A percentile compares a stretch with the other conserved stretches of the same genome.
These are phyloP conservation scores for Halichoerus grypus DNA, from an alignment of 2,113 vertebrate genomes.

Conservation along the genomic window DNA sequence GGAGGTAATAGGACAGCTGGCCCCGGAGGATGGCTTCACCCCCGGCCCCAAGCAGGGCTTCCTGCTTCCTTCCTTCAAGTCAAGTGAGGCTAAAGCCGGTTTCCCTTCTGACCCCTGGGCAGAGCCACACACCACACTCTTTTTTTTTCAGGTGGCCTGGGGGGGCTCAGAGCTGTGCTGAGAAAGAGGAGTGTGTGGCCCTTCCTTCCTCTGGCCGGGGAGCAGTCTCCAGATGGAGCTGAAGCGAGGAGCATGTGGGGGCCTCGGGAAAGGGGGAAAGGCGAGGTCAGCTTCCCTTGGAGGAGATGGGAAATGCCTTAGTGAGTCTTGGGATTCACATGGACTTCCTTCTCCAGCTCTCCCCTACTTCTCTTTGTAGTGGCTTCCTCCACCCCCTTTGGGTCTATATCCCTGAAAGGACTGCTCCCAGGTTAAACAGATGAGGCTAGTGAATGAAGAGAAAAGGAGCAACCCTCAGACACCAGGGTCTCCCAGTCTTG, in stretches of 20 bases:
- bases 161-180: background rate
- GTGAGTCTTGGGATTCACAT: rapidly evolving
- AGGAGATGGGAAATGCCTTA: background rate
- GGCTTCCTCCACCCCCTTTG: background rate
- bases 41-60: conserved; percentile 43
- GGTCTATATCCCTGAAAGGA: background rate
- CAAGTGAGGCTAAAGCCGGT: background rate
- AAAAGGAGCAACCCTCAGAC: background rate
- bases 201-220: conserved; percentile 52
- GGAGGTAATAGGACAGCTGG: conserved; percentile 48
- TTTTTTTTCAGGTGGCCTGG: background rate
- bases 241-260: background rate
- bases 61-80: conserved; percentile 80
- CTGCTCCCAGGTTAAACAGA: background rate
- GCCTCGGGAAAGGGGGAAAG: background rate
- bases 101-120: conserved; percentile 42
- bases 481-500: rapidly evolving
- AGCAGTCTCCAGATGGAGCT: conserved; percentile 39
- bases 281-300: background rate
- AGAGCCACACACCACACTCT: background rate
- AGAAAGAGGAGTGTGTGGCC: background rate
- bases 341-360: background rate
- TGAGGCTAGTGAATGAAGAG: background rate
- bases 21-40: background rate
- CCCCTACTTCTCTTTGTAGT: background rate